Evolutionary conservation across 2,888 invertebrate genomes (phyloP).

Genomic region (Phengaris arion): DNA sequence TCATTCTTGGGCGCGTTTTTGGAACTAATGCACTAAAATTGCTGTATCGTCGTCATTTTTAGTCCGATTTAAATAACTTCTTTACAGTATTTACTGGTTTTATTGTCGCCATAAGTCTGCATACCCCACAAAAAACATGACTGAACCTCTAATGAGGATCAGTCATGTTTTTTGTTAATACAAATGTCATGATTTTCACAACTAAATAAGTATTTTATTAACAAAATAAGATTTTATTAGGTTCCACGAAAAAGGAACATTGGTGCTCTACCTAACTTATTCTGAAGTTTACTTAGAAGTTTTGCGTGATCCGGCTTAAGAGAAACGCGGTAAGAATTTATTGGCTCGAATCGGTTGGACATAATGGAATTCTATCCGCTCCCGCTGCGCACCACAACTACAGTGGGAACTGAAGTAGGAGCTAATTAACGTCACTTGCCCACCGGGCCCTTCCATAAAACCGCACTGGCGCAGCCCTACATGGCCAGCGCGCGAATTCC

Average conservation of each 20-base stretch:
- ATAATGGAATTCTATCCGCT: conserved; percentile 18
- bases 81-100: too few relatives aligned
- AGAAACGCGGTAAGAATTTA: neutral
- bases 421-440: conserved; percentile 45
- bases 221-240: too few relatives aligned
- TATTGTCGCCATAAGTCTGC: too few relatives aligned
- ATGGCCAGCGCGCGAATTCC: conserved; percentile 43
- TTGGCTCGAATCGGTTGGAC: neutral
- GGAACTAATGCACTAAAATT: too few relatives aligned
- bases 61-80: too few relatives aligned
- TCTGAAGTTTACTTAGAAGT: neutral
- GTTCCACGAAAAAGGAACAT: neutral
- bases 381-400: conserved; percentile 31
- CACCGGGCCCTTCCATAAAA: conserved; percentile 40
- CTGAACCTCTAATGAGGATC: too few relatives aligned
- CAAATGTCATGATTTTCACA: neutral
- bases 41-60: too few relatives aligned
- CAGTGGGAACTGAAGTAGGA: conserved; percentile 41
- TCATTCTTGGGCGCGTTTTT: too few relatives aligned
- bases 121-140: too few relatives aligned
- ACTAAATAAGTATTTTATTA: too few relatives aligned
- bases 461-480: conserved; percentile 41
- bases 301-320: neutral
- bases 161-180: too few relatives aligned
- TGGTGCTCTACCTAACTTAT: neutral